These are phyloP conservation scores for Stictocephala bisonia DNA, from an alignment of 2,888 invertebrate genomes.

Conservation along the genomic window DNA sequence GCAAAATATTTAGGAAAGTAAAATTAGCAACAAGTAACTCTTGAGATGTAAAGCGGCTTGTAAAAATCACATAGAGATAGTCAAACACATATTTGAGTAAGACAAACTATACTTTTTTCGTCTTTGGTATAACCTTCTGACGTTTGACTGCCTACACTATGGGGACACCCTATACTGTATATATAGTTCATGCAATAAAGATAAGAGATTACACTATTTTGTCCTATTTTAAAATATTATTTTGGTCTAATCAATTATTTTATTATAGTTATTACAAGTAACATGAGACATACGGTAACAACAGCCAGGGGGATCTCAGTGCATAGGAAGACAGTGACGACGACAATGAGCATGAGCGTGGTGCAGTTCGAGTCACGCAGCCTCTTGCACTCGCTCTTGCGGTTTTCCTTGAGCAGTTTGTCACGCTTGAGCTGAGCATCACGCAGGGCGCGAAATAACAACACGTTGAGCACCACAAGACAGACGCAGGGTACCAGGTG, in stretches of 20 bases:
- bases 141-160: no score
- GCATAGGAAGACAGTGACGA: slow-evolving; percentile 84
- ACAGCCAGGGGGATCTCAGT: slow-evolving; percentile 88
- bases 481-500: slow-evolving; percentile 90
- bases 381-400: slow-evolving; percentile 82
- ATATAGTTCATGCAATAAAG: neutral
- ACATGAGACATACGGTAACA: slow-evolving; percentile 69
- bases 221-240: no score
- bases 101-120: no score
- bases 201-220: neutral
- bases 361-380: slow-evolving; percentile 85
- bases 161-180: neutral
- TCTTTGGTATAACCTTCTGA: no score
- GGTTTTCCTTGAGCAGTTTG: slow-evolving; percentile 80
- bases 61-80: no score
- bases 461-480: slow-evolving; percentile 87
- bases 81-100: no score
- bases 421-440: slow-evolving; percentile 84
- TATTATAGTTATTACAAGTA: no score
- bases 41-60: no score
- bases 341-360: slow-evolving; percentile 88
- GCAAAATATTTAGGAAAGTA: no score
- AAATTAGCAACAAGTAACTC: no score
- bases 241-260: no score
- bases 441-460: slow-evolving; percentile 87